phyloP scores from a whole-genome alignment of 2,888 invertebrate species.

The Apoderus coryli region DNA sequence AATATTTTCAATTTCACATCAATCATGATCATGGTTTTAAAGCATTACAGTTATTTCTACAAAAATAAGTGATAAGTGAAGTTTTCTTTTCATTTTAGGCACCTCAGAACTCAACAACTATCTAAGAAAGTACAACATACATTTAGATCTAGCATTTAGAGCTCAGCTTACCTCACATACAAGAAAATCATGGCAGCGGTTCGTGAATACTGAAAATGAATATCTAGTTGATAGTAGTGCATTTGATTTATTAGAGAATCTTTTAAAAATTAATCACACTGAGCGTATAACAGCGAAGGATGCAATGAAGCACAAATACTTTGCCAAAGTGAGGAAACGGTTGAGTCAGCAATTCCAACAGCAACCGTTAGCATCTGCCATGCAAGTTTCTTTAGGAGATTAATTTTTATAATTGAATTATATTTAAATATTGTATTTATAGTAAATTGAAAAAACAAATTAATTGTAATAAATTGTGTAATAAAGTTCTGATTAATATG shows the following conservation, averaged over 20 bases:
- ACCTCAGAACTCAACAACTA: slow-evolving; percentile 26
- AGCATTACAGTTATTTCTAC: too few species aligned
- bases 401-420: too few species aligned
- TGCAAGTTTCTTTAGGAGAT: too few species aligned
- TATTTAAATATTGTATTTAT: too few species aligned
- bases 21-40: too few species aligned
- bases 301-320: slow-evolving; percentile 30
- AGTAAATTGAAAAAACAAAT: too few species aligned
- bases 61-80: too few species aligned
- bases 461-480: too few species aligned
- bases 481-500: too few species aligned
- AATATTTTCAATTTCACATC: too few species aligned
- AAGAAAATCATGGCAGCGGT: slow-evolving; percentile 30
- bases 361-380: too few species aligned
- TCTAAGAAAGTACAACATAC: slow-evolving; percentile 28
- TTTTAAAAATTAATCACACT: slow-evolving; percentile 30
- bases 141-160: slow-evolving; percentile 22
- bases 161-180: slow-evolving; percentile 24
- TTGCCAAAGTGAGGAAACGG: slow-evolving; percentile 20
- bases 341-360: too few species aligned
- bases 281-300: slow-evolving; percentile 29
- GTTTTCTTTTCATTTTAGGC: slow-evolving; percentile 18
- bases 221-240: slow-evolving; percentile 30
- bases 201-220: slow-evolving; percentile 30
- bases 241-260: slow-evolving; percentile 27